Evolutionary conservation across 2,888 invertebrate species (phyloP), one percentile per base, ranked within the genome.

Genomic region (Sarcophaga variegata): DNA sequence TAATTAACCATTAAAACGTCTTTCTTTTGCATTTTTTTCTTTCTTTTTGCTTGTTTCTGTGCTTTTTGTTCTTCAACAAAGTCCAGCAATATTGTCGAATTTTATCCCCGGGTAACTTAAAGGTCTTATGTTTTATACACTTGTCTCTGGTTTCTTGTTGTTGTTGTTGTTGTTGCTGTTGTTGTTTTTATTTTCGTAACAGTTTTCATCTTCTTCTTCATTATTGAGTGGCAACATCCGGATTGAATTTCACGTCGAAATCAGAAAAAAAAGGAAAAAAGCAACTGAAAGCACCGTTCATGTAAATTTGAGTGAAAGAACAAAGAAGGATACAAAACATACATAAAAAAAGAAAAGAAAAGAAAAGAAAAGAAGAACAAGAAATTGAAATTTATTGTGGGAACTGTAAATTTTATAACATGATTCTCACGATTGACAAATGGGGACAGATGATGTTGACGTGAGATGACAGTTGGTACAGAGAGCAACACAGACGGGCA

Each of bases 401-500:
- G 86, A 81, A 86, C 71, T 71, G 60, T 82, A 76, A 71, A 79
- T 76, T 72, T 82, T 74, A 78, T 75, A 82, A 86, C 82, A 85
- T 75, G 79, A 80, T 86, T 86, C 86, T 76, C 86, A 86, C 79
- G 76, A 71, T 67, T 82, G 86, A 76, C 82, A 82, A 83, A 86
- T 76, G 78, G 62, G 62, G 76, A 82, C 86, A 86, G 86, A 76
- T 82, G 82, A 85, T 81, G 84, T 27, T 70, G 83, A 70, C 75
- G 22, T 70, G 49, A 59, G 83, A 79, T 75, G 74, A 79, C 83
- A 83, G 79, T 75, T 83, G 83, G 67, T 66, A 71, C 54, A 54
- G 54, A 45, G n/a, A 17, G 4, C 17, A 67, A 25, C 25, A n/a
- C 25, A 67, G 4, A 45, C 17, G n/a, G n/a, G 17, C 12, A 54